Percentiles rank a stretch among this genome's conserved stretches.
phyloP scores from a whole-genome alignment of 2,797 vertebrate genomes.

The Caiman crocodilus region DNA sequence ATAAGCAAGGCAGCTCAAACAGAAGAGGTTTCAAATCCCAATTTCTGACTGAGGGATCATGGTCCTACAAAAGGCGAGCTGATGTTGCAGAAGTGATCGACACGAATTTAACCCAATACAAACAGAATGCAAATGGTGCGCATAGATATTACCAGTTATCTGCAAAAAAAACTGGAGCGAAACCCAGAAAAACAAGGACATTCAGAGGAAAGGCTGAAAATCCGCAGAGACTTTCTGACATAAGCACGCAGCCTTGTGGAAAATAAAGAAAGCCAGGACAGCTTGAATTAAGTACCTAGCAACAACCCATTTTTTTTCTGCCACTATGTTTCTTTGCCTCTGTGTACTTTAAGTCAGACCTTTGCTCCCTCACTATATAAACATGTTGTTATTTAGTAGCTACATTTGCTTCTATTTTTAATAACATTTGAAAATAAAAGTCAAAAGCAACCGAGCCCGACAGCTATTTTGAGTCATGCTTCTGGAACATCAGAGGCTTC shows the following conservation, averaged over 20 bases:
- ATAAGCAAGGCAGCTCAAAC: background rate
- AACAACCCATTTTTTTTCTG: background rate
- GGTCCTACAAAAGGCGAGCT: background rate
- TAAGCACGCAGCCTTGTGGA: fast-evolving
- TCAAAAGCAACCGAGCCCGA: background rate
- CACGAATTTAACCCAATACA: background rate
- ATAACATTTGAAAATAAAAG: background rate
- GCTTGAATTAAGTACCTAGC: background rate
- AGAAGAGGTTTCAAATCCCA: background rate
- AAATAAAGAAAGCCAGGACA: background rate
- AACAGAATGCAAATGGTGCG: background rate
- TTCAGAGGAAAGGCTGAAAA: conserved; percentile 3
- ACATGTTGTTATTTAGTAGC: background rate
- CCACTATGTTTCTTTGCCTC: background rate
- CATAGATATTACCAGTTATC: background rate
- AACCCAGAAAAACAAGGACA: background rate
- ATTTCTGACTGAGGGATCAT: background rate
- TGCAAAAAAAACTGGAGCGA: background rate
- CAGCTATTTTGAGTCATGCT: fast-evolving
- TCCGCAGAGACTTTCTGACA: background rate
- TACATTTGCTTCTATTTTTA: background rate
- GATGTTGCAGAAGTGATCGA: background rate
- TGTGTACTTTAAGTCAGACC: background rate
- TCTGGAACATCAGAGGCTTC: background rate
- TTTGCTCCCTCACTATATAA: background rate